Evolutionary conservation across 2,113 vertebrate species (phyloP), one percentile per base, ranked within the genome.

Genomic region (Orycteropus afer): DNA sequence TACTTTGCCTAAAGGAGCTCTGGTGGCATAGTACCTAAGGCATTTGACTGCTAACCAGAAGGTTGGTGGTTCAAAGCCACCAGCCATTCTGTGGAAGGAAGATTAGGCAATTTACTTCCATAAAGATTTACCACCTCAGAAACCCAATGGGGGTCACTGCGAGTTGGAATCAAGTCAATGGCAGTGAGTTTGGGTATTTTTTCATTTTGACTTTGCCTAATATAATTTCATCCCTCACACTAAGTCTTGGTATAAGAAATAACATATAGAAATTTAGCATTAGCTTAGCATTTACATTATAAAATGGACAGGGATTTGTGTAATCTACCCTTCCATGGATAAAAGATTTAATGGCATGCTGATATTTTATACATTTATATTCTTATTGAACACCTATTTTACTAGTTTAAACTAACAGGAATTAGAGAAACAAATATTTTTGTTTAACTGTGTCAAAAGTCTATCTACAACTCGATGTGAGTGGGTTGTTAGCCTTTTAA

Each of bases 301-400:
- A 69, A 94, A 77, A 86, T 23, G 13, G 25, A 73, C 22, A 69
- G 3, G 47, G 47, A 87, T 73, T 61, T 63, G 29, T 49, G 5
- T 8, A 27, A 86, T 47, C 47, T 74, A 10, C 49, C 12, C 3
- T 71, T 73, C 13, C 7, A 40, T 85, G 11, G 13, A 85, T 80
- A 55, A 3, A 90, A 80, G 34, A 93, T 14, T 25, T 74, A 86
- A 59, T 59, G 3, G 1, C 0, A 13, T 81, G 15, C 22, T 76
- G 69, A 45, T 81, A 76, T 77, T 57, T 73, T 81, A 57, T 42
- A 49, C n/a, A 74, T 86, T n/a, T 73, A 22, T 51, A 1, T 55
- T 90, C 29, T 79, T 91, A 22, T 3, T 0, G 1, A 3, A 7
- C 0, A 42, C 25, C 0, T 23, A 71, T 0, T 0, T 4, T 63